A percentile compares a stretch with the other conserved stretches of the same genome.
These are phyloP conservation scores for Etheostoma perlongum DNA, from an alignment of 2,797 vertebrate species.

Conservation along the genomic window DNA sequence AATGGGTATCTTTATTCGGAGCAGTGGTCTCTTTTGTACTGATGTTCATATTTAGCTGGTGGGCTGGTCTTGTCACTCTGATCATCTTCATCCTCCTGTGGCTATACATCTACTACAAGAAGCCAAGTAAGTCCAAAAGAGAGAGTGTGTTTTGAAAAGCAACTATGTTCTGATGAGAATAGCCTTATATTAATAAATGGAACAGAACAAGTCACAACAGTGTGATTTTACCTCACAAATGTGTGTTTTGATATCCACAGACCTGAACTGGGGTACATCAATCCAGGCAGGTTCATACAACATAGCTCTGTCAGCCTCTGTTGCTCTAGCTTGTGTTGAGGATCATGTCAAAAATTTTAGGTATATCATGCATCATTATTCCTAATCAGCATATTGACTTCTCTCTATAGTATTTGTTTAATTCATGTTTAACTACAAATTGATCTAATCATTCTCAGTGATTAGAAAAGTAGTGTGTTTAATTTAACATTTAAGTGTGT, in stretches of 20 bases:
- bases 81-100: constrained; percentile 82
- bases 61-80: constrained; percentile 81
- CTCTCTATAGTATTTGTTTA: not conserved
- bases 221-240: not conserved
- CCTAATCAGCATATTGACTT: not conserved
- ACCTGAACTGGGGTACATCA: constrained; percentile 85
- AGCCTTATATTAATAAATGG: not conserved
- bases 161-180: not conserved
- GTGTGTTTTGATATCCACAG: constrained; percentile 57
- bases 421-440: not conserved
- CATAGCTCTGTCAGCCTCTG: constrained; percentile 83
- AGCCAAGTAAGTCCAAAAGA: constrained; percentile 75
- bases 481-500: not conserved
- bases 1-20: constrained; percentile 84
- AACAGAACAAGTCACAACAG: not conserved
- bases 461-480: not conserved
- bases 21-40: constrained; percentile 81
- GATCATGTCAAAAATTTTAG: constrained; percentile 88
- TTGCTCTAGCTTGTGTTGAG: constrained; percentile 79
- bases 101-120: constrained; percentile 83
- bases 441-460: not conserved
- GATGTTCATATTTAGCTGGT: constrained; percentile 87
- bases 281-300: constrained; percentile 85
- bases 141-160: too few relatives aligned
- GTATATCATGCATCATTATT: constrained; percentile 40